Evolutionary conservation across 2,113 vertebrate genomes (phyloP).

Genomic region (Cyprinodon tularosa): DNA sequence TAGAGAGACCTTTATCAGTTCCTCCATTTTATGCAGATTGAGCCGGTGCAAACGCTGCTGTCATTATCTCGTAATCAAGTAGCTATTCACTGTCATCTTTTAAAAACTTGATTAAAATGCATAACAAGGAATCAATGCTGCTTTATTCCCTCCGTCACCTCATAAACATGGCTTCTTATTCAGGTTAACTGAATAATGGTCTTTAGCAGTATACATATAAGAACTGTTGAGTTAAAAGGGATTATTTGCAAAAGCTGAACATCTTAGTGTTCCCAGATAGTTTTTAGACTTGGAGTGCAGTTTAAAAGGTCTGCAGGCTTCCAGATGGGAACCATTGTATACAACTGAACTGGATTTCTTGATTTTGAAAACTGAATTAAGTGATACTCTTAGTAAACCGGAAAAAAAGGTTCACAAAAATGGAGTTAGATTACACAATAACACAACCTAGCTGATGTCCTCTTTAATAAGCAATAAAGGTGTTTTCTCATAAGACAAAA

Average conservation of each 20-base stretch:
- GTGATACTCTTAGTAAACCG: neutral
- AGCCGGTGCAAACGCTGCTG: slow-evolving; percentile 58
- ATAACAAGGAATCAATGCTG: slow-evolving; percentile 54
- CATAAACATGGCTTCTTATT: slow-evolving; percentile 41
- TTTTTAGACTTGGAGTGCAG: neutral
- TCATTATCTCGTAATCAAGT: slow-evolving; percentile 77
- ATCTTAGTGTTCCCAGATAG: neutral
- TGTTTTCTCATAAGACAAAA: too few relatives aligned
- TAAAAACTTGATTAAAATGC: slow-evolving; percentile 66
- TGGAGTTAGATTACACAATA: too few relatives aligned
- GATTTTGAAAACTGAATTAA: neutral
- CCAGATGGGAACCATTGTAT: neutral
- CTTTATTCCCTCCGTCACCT: slow-evolving; percentile 43
- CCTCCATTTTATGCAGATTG: slow-evolving; percentile 71
- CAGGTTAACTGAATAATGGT: slow-evolving; percentile 40
- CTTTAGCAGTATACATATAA: neutral
- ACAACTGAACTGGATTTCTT: neutral
- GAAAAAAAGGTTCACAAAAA: neutral
- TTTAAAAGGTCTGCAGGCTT: neutral
- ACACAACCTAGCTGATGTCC: too few relatives aligned
- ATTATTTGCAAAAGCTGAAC: slow-evolving; percentile 5
- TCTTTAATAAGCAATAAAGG: too few relatives aligned
- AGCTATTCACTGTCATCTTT: slow-evolving; percentile 68
- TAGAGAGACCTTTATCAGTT: slow-evolving; percentile 70
- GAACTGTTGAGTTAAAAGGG: slow-evolving; percentile 5